These are phyloP conservation scores for Dromiciops gliroides DNA, from an alignment of 2,113 vertebrate genomes.

Conservation along the genomic window DNA sequence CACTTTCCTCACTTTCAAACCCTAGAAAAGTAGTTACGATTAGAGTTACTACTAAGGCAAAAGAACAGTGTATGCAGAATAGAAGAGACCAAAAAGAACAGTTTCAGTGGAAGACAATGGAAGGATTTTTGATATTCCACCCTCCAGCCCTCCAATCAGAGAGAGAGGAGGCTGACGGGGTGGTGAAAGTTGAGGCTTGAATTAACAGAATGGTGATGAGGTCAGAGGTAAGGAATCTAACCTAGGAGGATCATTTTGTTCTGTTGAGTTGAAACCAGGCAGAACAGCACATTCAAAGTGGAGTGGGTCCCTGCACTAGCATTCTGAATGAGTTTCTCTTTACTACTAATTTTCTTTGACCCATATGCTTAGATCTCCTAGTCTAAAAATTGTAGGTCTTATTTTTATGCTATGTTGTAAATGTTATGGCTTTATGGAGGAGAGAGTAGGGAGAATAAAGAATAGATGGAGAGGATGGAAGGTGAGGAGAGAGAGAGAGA, in stretches of 20 bases:
- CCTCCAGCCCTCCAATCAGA: not conserved
- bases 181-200: not conserved
- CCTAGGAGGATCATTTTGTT: not conserved
- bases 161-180: not conserved
- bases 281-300: not conserved
- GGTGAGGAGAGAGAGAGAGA: not conserved
- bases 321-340: constrained; percentile 44
- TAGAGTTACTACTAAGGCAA: no score
- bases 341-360: constrained; percentile 54
- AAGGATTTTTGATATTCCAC: not conserved
- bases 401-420: constrained; percentile 72
- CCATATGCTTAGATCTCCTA: constrained; percentile 50
- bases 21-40: not conserved
- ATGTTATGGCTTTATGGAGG: constrained; percentile 64
- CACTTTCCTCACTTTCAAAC: not conserved
- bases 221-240: not conserved
- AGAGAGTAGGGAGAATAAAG: not conserved
- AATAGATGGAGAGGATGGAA: not conserved
- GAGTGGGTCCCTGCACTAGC: not conserved
- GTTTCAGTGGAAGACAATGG: not conserved
- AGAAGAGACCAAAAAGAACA: not conserved
- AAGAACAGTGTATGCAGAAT: not conserved
- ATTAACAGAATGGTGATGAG: not conserved
- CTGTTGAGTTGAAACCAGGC: not conserved
- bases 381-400: constrained; percentile 57